A percentile compares a stretch with the other conserved stretches of the same genome.
phyloP scores from a whole-genome alignment of 2,888 invertebrate genomes.

The Gastrophysa polygoni region DNA sequence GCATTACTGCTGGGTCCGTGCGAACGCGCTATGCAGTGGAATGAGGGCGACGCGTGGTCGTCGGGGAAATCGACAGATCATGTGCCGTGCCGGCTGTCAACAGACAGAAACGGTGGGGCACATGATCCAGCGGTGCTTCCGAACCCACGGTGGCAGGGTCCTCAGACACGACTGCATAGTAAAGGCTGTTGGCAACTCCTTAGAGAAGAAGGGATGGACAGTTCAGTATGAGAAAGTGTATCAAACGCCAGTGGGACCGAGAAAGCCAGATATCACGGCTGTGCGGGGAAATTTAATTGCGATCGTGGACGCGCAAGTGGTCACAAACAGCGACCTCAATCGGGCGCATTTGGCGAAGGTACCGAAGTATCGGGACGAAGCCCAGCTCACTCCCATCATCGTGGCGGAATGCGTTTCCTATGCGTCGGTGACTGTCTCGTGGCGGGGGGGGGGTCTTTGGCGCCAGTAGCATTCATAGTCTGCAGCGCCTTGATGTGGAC shows the following conservation, averaged over 20 bases:
- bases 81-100: not conserved
- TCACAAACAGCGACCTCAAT: not conserved
- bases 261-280: too few species aligned
- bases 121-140: conserved; percentile 3
- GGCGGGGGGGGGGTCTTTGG: not conserved
- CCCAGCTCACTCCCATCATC: not conserved
- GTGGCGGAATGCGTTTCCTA: not conserved
- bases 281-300: not conserved
- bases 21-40: not conserved
- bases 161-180: not conserved
- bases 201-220: not conserved
- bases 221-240: not conserved
- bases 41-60: not conserved
- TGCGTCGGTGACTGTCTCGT: not conserved
- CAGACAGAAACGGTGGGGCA: too few species aligned
- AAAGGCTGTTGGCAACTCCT: not conserved
- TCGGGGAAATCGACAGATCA: not conserved
- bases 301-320: not conserved
- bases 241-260: too few species aligned
- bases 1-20: not conserved
- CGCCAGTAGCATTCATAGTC: not conserved
- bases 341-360: not conserved
- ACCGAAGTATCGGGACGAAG: not conserved
- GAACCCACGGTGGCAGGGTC: not conserved
- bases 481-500: not conserved